Percentiles rank a stretch among this genome's conserved stretches.
phyloP scores from a whole-genome alignment of 2,797 vertebrate species.

The Apodemus agrarius region DNA sequence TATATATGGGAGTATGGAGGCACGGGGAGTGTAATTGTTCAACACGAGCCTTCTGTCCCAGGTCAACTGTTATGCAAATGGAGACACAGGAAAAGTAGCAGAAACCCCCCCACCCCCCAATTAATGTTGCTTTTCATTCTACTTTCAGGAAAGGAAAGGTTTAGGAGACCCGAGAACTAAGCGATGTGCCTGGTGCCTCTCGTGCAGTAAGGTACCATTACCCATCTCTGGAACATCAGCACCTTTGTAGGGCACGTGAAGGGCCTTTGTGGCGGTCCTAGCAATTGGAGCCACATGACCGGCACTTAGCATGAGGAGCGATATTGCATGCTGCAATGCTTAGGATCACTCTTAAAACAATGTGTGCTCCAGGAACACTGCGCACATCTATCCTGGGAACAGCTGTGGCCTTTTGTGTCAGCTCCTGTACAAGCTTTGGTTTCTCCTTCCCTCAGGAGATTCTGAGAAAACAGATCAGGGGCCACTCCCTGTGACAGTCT shows the following conservation, averaged over 20 bases:
- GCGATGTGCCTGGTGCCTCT: background rate
- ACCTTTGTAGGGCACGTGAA: background rate
- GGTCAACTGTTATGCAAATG: background rate
- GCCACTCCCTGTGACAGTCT: background rate
- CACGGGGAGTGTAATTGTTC: background rate
- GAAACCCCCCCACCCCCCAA: background rate
- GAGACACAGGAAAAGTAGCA: background rate
- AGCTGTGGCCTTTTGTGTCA: background rate
- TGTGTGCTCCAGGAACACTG: background rate
- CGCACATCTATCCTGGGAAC: background rate
- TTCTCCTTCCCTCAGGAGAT: background rate
- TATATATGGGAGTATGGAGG: background rate
- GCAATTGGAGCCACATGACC: background rate
- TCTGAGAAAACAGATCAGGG: background rate
- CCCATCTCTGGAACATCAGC: background rate
- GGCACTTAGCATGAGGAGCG: background rate
- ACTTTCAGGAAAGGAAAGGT: constrained; percentile 4
- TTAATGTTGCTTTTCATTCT: background rate
- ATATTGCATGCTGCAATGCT: background rate
- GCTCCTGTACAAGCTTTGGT: background rate
- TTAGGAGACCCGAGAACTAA: background rate
- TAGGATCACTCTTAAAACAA: background rate
- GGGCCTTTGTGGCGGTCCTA: background rate
- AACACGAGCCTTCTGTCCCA: background rate
- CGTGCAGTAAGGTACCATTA: background rate